Base-by-base conservation (phyloP, 1,140 invertebrate species). In the Orchestia grillus region DNA sequence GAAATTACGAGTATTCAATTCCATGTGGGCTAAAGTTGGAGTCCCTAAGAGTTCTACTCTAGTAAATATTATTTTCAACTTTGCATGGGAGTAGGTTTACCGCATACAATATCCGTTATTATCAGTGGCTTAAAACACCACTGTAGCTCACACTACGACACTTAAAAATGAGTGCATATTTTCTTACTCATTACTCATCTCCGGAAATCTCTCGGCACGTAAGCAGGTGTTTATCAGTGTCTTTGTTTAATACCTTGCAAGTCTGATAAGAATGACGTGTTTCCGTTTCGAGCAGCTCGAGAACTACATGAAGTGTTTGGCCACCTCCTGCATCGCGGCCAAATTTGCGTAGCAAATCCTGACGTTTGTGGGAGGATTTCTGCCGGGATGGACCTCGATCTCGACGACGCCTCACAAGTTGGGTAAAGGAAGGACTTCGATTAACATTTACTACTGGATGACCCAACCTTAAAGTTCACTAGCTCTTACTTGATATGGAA, bases 281-380 rank as follows among this genome's bases (percentile, higher is more conserved):
- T 36, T 77, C 28, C 15, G 62, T 53, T 87, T n/a, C 4, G 87
- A 15, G 87, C 88, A 90, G 88, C 88, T 90, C n/a, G 43, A 41
- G 15, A 41, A 90, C 43, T 90, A 90, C 88, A 90, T 90, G 88
- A 90, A 90, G 88, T 90, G 88, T 41, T 90, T 23, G 88, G 88
- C 88, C 23, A 90, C 88, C 41, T 23, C 88, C 15, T 90, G 88
- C 41, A 41, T 90, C 88, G 41, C 4, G 36, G 3, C 88, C 11
- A 90, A 90, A 44, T 11, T 90, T 15, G 15, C 88, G 88, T 90
- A 44, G 28, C 36, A 16, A 3, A 90, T 41, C 62, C 28, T 15
- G 36, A 77, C 11, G 28, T 77, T 15, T 36, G 3, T 77, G 62
- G 28, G 36, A 36, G 62, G 62, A 36, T 36, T 28, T 77, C 62